These are phyloP conservation scores for Melipona bicolor DNA, from an alignment of 2,888 invertebrate species.

Conservation along the genomic window DNA sequence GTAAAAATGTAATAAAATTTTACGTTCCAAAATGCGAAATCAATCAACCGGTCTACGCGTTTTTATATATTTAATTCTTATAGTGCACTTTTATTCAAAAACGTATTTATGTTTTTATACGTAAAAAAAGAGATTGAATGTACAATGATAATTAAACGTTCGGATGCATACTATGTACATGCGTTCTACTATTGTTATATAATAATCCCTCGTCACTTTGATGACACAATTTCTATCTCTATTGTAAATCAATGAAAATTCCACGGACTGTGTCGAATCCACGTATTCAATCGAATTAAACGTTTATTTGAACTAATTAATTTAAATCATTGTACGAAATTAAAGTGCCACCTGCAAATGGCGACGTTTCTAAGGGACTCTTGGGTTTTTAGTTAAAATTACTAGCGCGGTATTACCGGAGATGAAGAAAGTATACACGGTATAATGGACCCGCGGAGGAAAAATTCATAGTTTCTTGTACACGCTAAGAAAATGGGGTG, in stretches of 20 bases:
- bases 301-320: no score
- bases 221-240: no score
- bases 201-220: no score
- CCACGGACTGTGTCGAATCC: no score
- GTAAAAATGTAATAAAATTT: neutral
- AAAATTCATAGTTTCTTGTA: constrained; percentile 16
- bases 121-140: neutral
- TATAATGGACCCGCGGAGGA: neutral
- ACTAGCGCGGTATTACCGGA: neutral
- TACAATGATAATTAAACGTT: neutral
- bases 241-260: no score
- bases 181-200: no score
- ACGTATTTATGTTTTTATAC: neutral
- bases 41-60: neutral
- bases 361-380: neutral
- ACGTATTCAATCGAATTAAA: no score
- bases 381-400: neutral
- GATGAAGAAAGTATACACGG: neutral
- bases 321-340: no score
- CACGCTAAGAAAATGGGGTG: constrained; percentile 27
- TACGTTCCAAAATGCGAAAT: neutral
- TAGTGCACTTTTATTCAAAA: neutral
- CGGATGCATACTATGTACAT: no score
- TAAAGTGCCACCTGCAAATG: no score
- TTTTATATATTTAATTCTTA: neutral